These are phyloP conservation scores for Diabrotica undecimpunctata DNA, from an alignment of 1,140 invertebrate species.

Conservation along the genomic window DNA sequence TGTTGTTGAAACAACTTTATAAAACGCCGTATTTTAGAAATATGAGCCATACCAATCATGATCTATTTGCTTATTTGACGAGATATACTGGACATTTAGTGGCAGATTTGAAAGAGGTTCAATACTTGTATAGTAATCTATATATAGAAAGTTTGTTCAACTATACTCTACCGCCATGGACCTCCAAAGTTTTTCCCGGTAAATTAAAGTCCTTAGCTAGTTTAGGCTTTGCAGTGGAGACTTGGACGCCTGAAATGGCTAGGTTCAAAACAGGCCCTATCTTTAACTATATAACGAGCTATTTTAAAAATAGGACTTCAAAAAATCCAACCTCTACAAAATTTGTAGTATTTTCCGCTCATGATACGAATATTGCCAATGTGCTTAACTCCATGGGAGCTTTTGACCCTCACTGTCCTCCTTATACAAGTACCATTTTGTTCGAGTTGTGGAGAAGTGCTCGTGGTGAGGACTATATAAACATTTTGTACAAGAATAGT, in stretches of 20 bases:
- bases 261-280: conserved; percentile 61
- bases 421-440: conserved; percentile 67
- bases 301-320: conserved; percentile 32
- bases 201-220: conserved; percentile 52
- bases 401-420: conserved; percentile 70
- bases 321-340: conserved; percentile 48
- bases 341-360: conserved; percentile 72
- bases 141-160: conserved; percentile 70
- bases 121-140: conserved; percentile 65
- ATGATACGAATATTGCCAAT: conserved; percentile 79
- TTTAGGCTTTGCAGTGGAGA: conserved; percentile 51
- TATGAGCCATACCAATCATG: conserved; percentile 57
- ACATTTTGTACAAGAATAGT: conserved; percentile 64
- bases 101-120: conserved; percentile 51
- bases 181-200: conserved; percentile 53
- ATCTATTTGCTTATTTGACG: conserved; percentile 62
- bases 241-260: conserved; percentile 53
- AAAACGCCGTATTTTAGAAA: conserved; percentile 57
- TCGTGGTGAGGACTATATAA: conserved; percentile 39
- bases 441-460: conserved; percentile 61
- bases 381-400: conserved; percentile 69
- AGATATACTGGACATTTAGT: conserved; percentile 58
- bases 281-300: conserved; percentile 45
- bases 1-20: conserved; percentile 54
- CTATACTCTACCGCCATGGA: conserved; percentile 71